Percentiles rank a stretch among this genome's conserved stretches.
These are phyloP conservation scores for Unio pictorum DNA, from an alignment of 2,888 invertebrate species.

Conservation along the genomic window DNA sequence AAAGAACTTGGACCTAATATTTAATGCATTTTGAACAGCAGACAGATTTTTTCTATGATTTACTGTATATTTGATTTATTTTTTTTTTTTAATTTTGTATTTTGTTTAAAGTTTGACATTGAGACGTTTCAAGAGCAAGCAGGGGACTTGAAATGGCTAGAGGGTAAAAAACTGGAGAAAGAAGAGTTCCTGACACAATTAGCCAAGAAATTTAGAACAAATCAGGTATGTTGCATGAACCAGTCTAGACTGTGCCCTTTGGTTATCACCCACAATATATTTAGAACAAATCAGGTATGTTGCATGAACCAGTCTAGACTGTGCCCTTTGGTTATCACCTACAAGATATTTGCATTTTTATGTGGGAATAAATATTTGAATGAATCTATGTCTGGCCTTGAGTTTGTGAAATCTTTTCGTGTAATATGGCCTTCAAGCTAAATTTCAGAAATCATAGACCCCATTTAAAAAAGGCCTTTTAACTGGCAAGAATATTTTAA, in stretches of 20 bases:
- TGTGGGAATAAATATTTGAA: too few relatives aligned
- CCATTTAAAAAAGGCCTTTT: too few relatives aligned
- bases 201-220: slow-evolving; percentile 29
- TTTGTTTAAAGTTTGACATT: slow-evolving; percentile 62
- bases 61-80: neutral
- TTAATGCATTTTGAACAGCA: too few relatives aligned
- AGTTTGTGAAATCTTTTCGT: too few relatives aligned
- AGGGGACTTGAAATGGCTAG: slow-evolving; percentile 88
- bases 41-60: neutral
- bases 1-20: too few relatives aligned
- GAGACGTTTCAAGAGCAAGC: slow-evolving; percentile 69
- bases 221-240: slow-evolving; percentile 13
- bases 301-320: neutral
- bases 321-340: too few relatives aligned
- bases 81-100: neutral
- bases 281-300: slow-evolving; percentile 25
- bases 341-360: too few relatives aligned
- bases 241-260: too few relatives aligned
- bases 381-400: too few relatives aligned
- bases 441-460: too few relatives aligned
- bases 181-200: slow-evolving; percentile 22
- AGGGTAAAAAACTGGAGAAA: slow-evolving; percentile 76
- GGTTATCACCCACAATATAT: neutral
- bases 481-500: too few relatives aligned
- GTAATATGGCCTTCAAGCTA: too few relatives aligned